These are phyloP conservation scores for Drosophila anomalata DNA, from an alignment of 2,888 invertebrate species.

Conservation along the genomic window DNA sequence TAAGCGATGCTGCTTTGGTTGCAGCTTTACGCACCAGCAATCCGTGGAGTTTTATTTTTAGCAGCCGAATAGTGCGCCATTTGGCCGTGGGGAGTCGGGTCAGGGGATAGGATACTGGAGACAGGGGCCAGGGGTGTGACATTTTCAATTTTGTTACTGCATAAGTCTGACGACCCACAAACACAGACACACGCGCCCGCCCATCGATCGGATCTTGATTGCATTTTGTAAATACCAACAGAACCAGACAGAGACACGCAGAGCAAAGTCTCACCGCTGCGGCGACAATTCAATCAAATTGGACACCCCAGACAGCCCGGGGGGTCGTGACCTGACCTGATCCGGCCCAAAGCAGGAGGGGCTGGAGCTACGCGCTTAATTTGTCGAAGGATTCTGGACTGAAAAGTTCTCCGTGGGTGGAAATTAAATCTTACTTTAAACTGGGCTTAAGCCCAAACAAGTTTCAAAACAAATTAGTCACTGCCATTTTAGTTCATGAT, in stretches of 20 bases:
- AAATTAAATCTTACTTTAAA: neutral
- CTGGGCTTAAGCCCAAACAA: neutral
- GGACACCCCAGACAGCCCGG: conserved; percentile 7
- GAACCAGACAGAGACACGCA: conserved; percentile 17
- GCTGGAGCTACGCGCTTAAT: neutral
- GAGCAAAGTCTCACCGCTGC: conserved; percentile 49
- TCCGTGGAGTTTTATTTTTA: conserved; percentile 73
- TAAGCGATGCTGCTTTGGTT: conserved; percentile 71
- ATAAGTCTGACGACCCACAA: conserved; percentile 5
- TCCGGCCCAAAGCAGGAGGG: too few relatives aligned
- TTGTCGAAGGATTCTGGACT: neutral
- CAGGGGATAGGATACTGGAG: neutral
- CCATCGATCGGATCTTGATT: conserved; percentile 67
- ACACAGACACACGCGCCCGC: conserved; percentile 16
- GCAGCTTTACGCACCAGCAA: conserved; percentile 78
- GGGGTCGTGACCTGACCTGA: conserved; percentile 3
- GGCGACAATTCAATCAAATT: conserved; percentile 73
- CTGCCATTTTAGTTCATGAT: neutral
- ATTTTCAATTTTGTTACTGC: conserved; percentile 69
- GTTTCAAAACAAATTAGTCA: neutral
- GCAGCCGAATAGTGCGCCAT: conserved; percentile 10
- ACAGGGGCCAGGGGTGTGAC: conserved; percentile 26
- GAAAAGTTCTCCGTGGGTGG: neutral
- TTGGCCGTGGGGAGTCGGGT: neutral
- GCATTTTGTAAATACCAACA: conserved; percentile 72